Conservation (phyloP, 1,140 invertebrate genomes). For the Trissolcus basalis region DNA sequence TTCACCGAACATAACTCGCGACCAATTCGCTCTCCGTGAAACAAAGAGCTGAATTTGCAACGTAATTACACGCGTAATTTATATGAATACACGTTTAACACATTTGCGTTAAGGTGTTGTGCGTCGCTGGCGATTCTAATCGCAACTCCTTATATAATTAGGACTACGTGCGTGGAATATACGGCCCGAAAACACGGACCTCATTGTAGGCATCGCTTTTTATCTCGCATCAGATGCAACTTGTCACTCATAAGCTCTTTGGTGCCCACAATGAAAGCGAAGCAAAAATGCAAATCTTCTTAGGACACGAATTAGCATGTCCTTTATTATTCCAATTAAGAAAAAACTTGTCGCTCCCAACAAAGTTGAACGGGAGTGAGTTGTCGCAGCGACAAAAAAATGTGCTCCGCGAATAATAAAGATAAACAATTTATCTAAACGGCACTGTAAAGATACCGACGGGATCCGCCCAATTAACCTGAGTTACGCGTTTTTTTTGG, state of each 20-base stretch:
- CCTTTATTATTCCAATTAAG: constrained; percentile 49
- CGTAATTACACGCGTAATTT: constrained; percentile 38
- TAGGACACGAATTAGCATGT: constrained; percentile 24
- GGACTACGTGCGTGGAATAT: constrained; percentile 41
- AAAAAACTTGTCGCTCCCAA: neutral
- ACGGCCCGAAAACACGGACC: constrained; percentile 14
- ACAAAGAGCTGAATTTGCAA: constrained; percentile 12
- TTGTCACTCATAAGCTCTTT: constrained; percentile 9
- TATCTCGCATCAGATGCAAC: constrained; percentile 37
- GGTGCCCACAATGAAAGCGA: constrained; percentile 3
- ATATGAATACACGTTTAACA: constrained; percentile 20
- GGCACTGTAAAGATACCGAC: constrained; percentile 32
- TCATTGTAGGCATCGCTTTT: constrained; percentile 13
- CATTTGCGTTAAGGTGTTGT: constrained; percentile 25
- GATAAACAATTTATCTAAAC: constrained; percentile 35
- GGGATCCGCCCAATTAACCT: too few relatives aligned
- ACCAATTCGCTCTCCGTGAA: neutral
- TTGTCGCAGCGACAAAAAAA: constrained; percentile 1
- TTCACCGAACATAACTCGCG: neutral
- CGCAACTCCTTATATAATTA: constrained; percentile 47
- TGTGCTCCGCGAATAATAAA: constrained; percentile 33
- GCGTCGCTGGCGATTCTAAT: constrained; percentile 24
- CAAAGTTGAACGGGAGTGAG: too few relatives aligned
- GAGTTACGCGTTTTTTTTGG: neutral
- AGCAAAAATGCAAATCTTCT: neutral